Conservation (phyloP, 1,140 invertebrate genomes). For the Halictus rubicundus region DNA sequence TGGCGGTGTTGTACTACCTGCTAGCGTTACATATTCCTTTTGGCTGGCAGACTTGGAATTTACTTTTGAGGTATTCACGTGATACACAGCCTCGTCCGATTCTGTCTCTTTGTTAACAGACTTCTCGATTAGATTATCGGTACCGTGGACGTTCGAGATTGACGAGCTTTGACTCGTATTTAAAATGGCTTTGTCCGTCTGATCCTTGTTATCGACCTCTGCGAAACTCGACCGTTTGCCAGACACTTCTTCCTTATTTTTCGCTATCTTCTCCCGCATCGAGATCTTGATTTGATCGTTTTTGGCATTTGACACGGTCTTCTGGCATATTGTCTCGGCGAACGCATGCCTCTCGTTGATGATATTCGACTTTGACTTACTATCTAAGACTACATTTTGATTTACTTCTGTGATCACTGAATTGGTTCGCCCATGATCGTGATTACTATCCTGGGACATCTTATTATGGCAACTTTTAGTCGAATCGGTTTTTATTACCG, state of each 20-base stretch:
- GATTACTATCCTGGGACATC: constrained; percentile 37
- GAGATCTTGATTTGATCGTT: constrained; percentile 73
- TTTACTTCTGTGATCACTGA: constrained; percentile 36
- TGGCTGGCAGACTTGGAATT: constrained; percentile 7
- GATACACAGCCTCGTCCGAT: neutral
- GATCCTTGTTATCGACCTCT: constrained; percentile 65
- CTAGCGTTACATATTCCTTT: constrained; percentile 31
- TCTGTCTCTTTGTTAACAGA: constrained; percentile 13
- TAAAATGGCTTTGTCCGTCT: constrained; percentile 46
- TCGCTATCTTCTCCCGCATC: constrained; percentile 68
- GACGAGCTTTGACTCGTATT: constrained; percentile 41
- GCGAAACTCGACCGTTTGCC: constrained; percentile 70
- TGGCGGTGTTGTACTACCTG: constrained; percentile 20
- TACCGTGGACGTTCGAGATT: constrained; percentile 30
- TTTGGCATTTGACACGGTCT: constrained; percentile 70
- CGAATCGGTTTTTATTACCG: constrained; percentile 24
- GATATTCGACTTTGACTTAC: constrained; percentile 43
- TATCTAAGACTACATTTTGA: constrained; percentile 44
- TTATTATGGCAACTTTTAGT: constrained; percentile 46
- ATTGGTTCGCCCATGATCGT: constrained; percentile 39
- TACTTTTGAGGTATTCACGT: constrained; percentile 14
- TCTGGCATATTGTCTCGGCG: constrained; percentile 66
- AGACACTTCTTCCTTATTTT: constrained; percentile 69
- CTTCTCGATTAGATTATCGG: constrained; percentile 25
- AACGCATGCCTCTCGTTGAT: constrained; percentile 56